These are phyloP conservation scores for Laupala kohalensis DNA, from an alignment of 1,140 invertebrate genomes.

Conservation along the genomic window DNA sequence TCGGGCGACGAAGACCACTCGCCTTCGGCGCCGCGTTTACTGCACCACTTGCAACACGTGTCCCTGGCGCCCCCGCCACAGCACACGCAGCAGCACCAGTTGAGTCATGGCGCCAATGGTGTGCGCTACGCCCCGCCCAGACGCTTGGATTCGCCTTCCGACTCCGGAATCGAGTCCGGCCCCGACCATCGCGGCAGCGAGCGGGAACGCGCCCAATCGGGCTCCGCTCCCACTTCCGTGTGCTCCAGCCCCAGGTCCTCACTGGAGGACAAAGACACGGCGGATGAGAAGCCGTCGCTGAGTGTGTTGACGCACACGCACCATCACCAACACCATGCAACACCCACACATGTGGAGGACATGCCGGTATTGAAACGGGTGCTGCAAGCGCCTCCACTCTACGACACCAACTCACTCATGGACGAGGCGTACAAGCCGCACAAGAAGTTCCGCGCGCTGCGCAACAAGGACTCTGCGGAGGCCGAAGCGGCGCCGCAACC, in stretches of 20 bases:
- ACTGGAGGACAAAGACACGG: slow-evolving; percentile 61
- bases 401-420: slow-evolving; percentile 79
- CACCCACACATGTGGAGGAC: slow-evolving; percentile 49
- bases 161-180: slow-evolving; percentile 86
- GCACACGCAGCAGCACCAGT: slow-evolving; percentile 33
- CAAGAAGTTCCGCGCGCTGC: slow-evolving; percentile 79
- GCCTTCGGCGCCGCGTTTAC: slow-evolving; percentile 27
- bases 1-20: slow-evolving; percentile 58
- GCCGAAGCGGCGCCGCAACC: slow-evolving; percentile 45
- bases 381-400: slow-evolving; percentile 77
- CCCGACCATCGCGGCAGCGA: slow-evolving; percentile 55
- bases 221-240: slow-evolving; percentile 56
- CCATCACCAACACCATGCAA: slow-evolving; percentile 8
- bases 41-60: slow-evolving; percentile 49
- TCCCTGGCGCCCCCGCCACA: slow-evolving; percentile 40
- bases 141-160: slow-evolving; percentile 76
- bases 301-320: not conserved
- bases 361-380: slow-evolving; percentile 88
- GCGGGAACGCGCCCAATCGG: slow-evolving; percentile 24
- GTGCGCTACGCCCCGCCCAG: slow-evolving; percentile 27
- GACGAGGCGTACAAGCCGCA: slow-evolving; percentile 89
- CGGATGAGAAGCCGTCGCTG: slow-evolving; percentile 34
- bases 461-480: slow-evolving; percentile 63
- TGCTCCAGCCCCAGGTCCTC: slow-evolving; percentile 77
- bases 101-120: too few species aligned